These are phyloP conservation scores for Channa argus DNA, from an alignment of 2,113 vertebrate genomes.

Conservation along the genomic window DNA sequence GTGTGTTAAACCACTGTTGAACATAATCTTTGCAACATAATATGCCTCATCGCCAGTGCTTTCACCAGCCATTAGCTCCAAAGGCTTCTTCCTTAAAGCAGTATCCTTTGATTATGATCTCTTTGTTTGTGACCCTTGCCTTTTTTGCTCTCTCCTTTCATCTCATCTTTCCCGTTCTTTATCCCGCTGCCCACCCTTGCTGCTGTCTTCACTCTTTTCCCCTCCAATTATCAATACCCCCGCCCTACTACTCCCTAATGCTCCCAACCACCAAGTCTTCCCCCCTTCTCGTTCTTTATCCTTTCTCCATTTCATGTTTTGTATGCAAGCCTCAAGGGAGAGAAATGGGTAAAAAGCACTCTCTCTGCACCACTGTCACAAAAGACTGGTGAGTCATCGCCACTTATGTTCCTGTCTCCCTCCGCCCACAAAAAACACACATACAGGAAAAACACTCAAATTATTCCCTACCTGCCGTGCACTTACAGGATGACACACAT, in stretches of 20 bases:
- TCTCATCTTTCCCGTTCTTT: conserved; percentile 47
- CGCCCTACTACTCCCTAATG: conserved; percentile 52
- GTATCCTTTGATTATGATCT: conserved; percentile 64
- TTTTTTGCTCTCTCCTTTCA: conserved; percentile 59
- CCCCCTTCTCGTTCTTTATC: conserved; percentile 46
- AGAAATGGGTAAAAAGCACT: conserved; percentile 77
- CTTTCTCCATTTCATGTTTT: conserved; percentile 76
- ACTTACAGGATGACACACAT: conserved; percentile 58
- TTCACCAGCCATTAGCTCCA: conserved; percentile 64
- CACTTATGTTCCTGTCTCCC: conserved; percentile 78
- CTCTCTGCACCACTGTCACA: conserved; percentile 81
- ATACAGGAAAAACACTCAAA: conserved; percentile 66
- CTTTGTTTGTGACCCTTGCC: conserved; percentile 45
- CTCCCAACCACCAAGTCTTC: conserved; percentile 61
- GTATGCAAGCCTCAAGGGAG: conserved; percentile 73
- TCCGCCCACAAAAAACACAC: conserved; percentile 73
- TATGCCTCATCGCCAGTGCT: conserved; percentile 58
- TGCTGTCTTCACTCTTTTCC: conserved; percentile 55
- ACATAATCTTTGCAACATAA: conserved; percentile 34
- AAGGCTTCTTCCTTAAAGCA: conserved; percentile 47
- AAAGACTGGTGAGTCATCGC: conserved; percentile 82
- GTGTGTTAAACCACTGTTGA: conserved; percentile 48
- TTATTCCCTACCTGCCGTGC: conserved; percentile 72
- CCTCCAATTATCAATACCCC: conserved; percentile 60
- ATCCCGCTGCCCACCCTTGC: conserved; percentile 37